Evolutionary conservation across 2,797 vertebrate genomes (phyloP).

Genomic region (Poecilia velifera): DNA sequence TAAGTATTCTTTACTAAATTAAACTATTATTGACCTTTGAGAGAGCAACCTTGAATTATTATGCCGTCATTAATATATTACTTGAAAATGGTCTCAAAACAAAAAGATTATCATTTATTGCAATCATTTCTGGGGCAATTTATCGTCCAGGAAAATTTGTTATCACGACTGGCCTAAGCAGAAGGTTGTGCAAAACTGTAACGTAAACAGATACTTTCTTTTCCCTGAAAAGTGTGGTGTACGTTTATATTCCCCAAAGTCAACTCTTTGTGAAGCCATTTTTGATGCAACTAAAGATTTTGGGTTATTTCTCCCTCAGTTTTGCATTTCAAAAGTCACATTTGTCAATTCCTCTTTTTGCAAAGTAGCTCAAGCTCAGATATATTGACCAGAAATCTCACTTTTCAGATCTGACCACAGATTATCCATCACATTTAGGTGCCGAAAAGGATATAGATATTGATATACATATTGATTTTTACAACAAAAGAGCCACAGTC

Average conservation of each 20-base stretch:
- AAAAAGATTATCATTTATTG: too few relatives aligned
- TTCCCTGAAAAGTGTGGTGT: background rate
- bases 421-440: background rate
- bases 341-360: background rate
- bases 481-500: background rate
- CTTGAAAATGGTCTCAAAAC: too few relatives aligned
- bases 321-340: background rate
- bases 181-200: background rate
- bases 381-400: background rate
- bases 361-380: background rate
- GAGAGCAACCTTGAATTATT: too few relatives aligned
- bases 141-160: too few relatives aligned
- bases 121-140: too few relatives aligned
- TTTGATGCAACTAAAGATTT: background rate
- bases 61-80: too few relatives aligned
- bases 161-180: background rate
- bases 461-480: background rate
- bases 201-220: too few relatives aligned
- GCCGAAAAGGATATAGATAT: background rate
- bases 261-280: background rate
- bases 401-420: background rate
- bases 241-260: background rate
- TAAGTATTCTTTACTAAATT: too few relatives aligned
- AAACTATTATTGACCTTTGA: too few relatives aligned
- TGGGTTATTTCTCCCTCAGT: background rate